Evolutionary conservation across 2,888 invertebrate genomes (phyloP).

Genomic region (Esperia sulphurella): DNA sequence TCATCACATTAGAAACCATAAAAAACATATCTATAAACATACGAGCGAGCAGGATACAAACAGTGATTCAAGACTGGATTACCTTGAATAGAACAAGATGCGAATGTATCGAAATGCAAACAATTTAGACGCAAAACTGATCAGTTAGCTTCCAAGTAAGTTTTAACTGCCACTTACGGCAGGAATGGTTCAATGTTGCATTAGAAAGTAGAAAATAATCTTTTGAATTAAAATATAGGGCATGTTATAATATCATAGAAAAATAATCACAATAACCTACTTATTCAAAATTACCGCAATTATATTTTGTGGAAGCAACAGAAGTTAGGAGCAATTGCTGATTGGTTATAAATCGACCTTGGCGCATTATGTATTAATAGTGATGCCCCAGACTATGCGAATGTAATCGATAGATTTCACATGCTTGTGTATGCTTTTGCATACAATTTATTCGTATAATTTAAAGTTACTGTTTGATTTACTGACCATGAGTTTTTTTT

Average conservation of each 20-base stretch:
- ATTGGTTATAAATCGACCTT: constrained; percentile 59
- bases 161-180: too few species aligned
- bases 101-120: constrained; percentile 3
- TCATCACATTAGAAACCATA: constrained; percentile 1
- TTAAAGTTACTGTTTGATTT: too few species aligned
- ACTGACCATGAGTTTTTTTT: too few species aligned
- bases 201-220: too few species aligned
- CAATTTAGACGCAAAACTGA: background rate
- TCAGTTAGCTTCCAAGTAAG: background rate
- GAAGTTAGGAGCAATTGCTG: constrained; percentile 40
- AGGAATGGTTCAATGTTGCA: too few species aligned
- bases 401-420: constrained; percentile 2
- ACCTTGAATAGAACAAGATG: constrained; percentile 7
- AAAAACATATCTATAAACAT: constrained; percentile 1
- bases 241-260: too few species aligned
- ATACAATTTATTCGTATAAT: too few species aligned
- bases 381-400: constrained; percentile 25
- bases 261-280: too few species aligned
- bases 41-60: background rate
- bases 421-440: too few species aligned
- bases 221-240: too few species aligned
- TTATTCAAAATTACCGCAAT: constrained; percentile 29
- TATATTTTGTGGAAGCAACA: constrained; percentile 1
- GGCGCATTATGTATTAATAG: constrained; percentile 59
- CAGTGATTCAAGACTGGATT: constrained; percentile 7